Conservation (phyloP, 2,113 vertebrate species). For the Xenus cinereus region DNA sequence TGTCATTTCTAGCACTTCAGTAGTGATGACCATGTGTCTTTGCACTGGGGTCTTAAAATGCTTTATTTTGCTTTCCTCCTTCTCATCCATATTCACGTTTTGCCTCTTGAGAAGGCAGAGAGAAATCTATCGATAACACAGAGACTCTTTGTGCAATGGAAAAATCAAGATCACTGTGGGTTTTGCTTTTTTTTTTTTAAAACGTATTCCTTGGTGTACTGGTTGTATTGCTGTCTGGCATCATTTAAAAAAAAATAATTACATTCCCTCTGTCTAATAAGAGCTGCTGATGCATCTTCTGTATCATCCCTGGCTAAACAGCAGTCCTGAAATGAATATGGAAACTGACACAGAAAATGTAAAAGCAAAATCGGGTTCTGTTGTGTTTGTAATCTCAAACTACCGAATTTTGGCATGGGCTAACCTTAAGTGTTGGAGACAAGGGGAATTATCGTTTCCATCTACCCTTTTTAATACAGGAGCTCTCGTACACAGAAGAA, state of each 20-base stretch:
- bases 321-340: background rate
- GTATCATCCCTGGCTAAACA: background rate
- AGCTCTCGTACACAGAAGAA: background rate
- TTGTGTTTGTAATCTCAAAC: background rate
- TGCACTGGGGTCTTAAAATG: background rate
- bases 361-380: background rate
- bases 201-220: background rate
- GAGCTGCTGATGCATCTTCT: background rate
- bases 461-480: background rate
- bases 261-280: background rate
- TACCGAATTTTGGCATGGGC: background rate
- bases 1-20: background rate
- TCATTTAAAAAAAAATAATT: background rate
- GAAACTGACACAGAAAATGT: background rate
- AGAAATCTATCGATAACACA: too few species aligned
- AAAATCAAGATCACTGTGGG: background rate
- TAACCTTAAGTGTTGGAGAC: background rate
- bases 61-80: background rate
- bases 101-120: background rate
- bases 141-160: background rate
- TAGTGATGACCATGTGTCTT: rapidly evolving
- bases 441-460: background rate
- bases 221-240: background rate
- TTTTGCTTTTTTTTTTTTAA: background rate
- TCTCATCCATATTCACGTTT: rapidly evolving